Evolutionary conservation across 2,888 invertebrate genomes (phyloP).

Genomic region (Sminthurides aquaticus): DNA sequence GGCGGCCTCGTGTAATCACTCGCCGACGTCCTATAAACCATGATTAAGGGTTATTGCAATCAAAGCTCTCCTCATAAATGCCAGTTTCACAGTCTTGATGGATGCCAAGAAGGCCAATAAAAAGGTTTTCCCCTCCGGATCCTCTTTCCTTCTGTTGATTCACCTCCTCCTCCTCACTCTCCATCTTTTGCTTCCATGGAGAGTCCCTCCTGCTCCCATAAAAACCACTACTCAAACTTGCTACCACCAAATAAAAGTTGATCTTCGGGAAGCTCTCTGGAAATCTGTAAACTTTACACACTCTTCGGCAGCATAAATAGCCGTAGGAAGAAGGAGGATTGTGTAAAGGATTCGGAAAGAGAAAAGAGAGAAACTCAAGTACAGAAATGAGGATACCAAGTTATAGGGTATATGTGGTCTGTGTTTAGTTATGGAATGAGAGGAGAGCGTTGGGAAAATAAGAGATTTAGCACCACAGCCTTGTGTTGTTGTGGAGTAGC

Average conservation of each 20-base stretch:
- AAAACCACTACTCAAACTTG: not conserved
- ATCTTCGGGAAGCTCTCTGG: too few relatives aligned
- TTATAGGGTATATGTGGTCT: too few relatives aligned
- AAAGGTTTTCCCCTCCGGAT: conserved; percentile 13
- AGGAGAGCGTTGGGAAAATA: too few relatives aligned
- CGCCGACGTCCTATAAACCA: conserved; percentile 26
- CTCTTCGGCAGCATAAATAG: too few relatives aligned
- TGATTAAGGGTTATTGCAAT: conserved; percentile 28
- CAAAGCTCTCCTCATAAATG: conserved; percentile 25
- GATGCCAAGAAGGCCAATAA: conserved; percentile 22
- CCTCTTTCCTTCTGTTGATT: conserved; percentile 9
- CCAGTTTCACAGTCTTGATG: conserved; percentile 23
- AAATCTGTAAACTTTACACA: too few relatives aligned
- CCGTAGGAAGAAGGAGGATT: too few relatives aligned
- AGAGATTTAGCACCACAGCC: too few relatives aligned
- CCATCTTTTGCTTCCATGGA: not conserved
- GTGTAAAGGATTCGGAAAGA: too few relatives aligned
- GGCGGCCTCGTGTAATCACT: conserved; percentile 23
- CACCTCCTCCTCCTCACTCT: conserved; percentile 9
- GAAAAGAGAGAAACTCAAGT: too few relatives aligned
- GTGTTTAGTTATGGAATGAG: too few relatives aligned
- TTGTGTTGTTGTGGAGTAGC: too few relatives aligned
- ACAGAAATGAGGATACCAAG: too few relatives aligned
- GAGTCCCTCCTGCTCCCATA: not conserved
- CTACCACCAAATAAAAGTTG: not conserved